phyloP scores from a whole-genome alignment of 2,113 vertebrate species.

The Spea bombifrons region DNA sequence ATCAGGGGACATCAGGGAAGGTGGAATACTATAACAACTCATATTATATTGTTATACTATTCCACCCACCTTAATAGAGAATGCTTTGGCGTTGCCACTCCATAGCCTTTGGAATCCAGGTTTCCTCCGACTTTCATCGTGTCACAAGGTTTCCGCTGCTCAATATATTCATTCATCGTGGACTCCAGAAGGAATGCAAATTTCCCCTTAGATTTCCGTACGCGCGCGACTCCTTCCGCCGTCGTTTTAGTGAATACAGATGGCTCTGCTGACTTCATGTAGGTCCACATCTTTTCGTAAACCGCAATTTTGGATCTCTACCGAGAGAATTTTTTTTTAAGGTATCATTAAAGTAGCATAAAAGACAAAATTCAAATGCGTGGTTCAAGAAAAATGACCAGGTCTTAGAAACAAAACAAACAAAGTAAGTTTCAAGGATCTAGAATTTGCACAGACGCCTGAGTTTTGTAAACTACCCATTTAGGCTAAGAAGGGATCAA shows the following conservation, averaged over 20 bases:
- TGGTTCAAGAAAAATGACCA: no score
- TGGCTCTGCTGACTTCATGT: conserved; percentile 97
- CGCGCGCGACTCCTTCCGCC: conserved; percentile 91
- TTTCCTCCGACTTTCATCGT: conserved; percentile 99
- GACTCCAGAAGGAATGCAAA: conserved; percentile 99
- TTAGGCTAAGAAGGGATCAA: no score
- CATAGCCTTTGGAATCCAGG: conserved; percentile 99
- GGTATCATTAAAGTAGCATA: conserved; percentile 56
- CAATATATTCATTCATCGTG: conserved; percentile 99
- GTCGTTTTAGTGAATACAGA: conserved; percentile 97
- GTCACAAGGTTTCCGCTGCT: conserved; percentile 97
- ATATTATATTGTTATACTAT: conserved; percentile 96
- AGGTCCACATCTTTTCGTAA: conserved; percentile 99
- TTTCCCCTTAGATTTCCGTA: conserved; percentile 98
- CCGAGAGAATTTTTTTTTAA: conserved; percentile 55
- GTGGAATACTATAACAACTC: conserved; percentile 99
- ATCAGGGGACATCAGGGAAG: conserved; percentile 95
- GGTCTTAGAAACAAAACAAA: no score
- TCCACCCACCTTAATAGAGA: conserved; percentile 99
- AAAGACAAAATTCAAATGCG: conserved; percentile 48
- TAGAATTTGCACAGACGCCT: no score
- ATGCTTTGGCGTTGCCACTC: conserved; percentile 97
- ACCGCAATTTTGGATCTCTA: conserved; percentile 99
- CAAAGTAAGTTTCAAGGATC: no score
- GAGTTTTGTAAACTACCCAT: no score